phyloP scores from a whole-genome alignment of 2,113 vertebrate species.

The Pantherophis guttatus region DNA sequence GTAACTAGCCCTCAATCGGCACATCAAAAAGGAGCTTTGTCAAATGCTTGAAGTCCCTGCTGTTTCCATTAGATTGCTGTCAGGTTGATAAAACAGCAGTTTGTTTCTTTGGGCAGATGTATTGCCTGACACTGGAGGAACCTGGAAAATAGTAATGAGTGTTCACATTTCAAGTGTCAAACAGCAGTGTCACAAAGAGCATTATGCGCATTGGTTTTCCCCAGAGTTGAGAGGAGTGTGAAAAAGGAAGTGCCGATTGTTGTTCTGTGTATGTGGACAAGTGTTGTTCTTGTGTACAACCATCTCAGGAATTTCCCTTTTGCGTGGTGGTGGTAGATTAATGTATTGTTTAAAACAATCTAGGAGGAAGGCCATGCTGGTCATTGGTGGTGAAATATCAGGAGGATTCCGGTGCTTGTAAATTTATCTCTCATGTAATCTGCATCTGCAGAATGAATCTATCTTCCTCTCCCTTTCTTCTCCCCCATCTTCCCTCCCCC shows the following conservation, averaged over 20 bases:
- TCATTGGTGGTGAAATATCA: background rate
- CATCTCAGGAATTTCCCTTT: background rate
- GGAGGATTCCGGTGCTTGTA: background rate
- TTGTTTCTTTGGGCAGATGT: background rate
- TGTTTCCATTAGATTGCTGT: background rate
- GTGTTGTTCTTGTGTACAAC: background rate
- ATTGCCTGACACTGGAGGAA: background rate
- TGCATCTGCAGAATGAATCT: background rate
- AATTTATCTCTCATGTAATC: background rate
- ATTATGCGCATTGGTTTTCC: background rate
- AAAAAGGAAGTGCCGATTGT: background rate
- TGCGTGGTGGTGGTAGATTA: background rate
- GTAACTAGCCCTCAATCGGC: background rate
- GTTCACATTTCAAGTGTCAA: background rate
- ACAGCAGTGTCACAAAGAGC: background rate
- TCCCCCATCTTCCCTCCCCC: background rate
- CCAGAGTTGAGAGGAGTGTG: background rate
- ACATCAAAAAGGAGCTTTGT: background rate
- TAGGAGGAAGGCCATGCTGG: background rate
- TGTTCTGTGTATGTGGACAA: background rate
- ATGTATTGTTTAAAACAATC: background rate
- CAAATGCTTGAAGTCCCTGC: conserved; percentile 1
- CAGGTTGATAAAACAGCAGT: conserved; percentile 14
- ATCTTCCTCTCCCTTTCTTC: background rate
- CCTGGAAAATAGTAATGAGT: conserved; percentile 7